Percentiles rank a stretch among this genome's conserved stretches.
Conservation (phyloP, 1,140 invertebrate genomes). For the Heliconius congener region DNA sequence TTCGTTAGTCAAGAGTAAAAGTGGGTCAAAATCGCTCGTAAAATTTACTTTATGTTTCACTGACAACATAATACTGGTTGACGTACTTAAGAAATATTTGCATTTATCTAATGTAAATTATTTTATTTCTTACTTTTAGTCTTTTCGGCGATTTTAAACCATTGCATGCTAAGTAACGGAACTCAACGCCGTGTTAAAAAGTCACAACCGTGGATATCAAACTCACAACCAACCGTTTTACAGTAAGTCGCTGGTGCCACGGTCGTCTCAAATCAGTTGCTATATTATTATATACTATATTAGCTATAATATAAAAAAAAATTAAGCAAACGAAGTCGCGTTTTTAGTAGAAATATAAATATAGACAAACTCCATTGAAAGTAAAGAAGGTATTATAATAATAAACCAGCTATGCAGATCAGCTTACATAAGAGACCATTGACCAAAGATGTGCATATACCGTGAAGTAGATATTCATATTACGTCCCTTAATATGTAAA, state of each 20-base stretch:
- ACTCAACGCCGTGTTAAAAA: too few species aligned
- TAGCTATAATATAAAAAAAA: not conserved
- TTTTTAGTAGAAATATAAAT: not conserved
- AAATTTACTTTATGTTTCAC: not conserved
- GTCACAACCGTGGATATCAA: too few species aligned
- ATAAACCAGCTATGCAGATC: not conserved
- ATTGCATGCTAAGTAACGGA: too few species aligned
- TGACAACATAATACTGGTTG: not conserved
- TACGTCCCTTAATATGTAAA: conserved; percentile 8
- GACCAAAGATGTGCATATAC: not conserved
- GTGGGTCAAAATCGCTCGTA: not conserved
- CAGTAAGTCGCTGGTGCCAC: too few species aligned
- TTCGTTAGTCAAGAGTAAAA: not conserved
- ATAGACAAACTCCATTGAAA: not conserved
- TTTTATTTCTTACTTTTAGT: too few species aligned
- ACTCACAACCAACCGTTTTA: too few species aligned
- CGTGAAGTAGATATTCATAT: not conserved
- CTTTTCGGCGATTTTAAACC: too few species aligned
- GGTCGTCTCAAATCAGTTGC: too few species aligned
- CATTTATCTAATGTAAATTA: too few species aligned
- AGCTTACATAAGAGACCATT: conserved; percentile 10
- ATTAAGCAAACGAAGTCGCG: too few species aligned
- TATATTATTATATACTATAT: too few species aligned
- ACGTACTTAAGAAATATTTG: not conserved
- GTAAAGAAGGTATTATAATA: not conserved